Percentiles rank a stretch among this genome's conserved stretches.
Conservation (phyloP, 2,888 invertebrate genomes). For the Ophion obscuratus region DNA sequence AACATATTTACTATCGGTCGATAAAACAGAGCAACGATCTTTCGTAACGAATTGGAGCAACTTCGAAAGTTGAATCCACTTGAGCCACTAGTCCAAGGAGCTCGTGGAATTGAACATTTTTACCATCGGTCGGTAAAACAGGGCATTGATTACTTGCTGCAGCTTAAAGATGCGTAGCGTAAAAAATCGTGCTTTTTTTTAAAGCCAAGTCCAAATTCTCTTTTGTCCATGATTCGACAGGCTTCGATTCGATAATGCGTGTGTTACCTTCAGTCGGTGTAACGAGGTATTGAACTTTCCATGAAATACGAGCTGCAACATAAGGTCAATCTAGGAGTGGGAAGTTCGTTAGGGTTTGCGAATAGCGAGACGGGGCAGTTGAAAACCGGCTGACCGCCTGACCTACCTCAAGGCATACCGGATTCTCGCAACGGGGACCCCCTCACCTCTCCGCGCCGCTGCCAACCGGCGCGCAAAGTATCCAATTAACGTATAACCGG, state of each 20-base stretch:
- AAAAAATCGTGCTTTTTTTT: background rate
- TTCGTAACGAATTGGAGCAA: no score
- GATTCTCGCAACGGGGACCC: background rate
- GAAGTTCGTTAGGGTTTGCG: background rate
- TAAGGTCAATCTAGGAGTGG: background rate
- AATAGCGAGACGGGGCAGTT: background rate
- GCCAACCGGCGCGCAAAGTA: background rate
- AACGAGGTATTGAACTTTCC: background rate
- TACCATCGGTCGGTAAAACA: background rate
- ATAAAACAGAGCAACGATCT: background rate
- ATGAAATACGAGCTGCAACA: no score
- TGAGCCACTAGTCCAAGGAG: background rate
- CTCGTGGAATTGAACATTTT: background rate
- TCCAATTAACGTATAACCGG: conserved; percentile 25
- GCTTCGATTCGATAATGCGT: background rate
- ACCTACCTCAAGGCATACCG: background rate
- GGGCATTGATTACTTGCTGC: background rate
- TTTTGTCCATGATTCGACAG: background rate
- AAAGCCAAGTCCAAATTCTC: background rate
- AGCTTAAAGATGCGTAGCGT: background rate
- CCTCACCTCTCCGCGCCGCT: conserved; percentile 4
- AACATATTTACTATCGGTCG: background rate
- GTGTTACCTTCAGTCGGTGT: background rate
- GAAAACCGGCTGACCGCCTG: conserved; percentile 2
- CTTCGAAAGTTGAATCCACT: background rate